These are phyloP conservation scores for Pygoscelis antarcticus DNA, from an alignment of 2,113 vertebrate species.

Conservation along the genomic window DNA sequence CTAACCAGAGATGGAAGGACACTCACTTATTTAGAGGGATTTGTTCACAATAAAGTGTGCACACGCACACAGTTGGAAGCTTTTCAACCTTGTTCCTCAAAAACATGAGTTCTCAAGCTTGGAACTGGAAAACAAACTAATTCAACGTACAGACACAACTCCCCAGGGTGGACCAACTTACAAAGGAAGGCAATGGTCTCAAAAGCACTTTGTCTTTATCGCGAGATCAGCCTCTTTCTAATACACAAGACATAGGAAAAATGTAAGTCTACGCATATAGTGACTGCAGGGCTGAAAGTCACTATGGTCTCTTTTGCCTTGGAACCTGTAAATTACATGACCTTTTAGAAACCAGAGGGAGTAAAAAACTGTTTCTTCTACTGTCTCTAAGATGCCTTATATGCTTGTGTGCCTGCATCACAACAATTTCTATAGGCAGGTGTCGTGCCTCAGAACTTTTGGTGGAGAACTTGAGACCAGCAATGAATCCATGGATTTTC, in stretches of 20 bases:
- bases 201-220: background rate
- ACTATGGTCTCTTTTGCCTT: background rate
- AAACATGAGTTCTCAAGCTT: background rate
- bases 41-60: background rate
- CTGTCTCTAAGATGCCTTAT: background rate
- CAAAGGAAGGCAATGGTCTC: background rate
- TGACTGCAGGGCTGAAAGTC: background rate
- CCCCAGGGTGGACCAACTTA: background rate
- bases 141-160: background rate
- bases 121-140: background rate
- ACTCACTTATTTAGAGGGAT: background rate
- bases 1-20: background rate
- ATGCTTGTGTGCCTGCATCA: background rate
- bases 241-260: background rate
- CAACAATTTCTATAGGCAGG: background rate
- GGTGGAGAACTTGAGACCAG: background rate
- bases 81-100: background rate
- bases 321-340: background rate
- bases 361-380: background rate
- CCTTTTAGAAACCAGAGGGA: background rate
- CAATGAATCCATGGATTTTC: background rate
- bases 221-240: background rate
- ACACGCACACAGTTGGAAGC: background rate
- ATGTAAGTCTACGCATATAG: accelerated
- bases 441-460: background rate